Evolutionary conservation across 2,797 vertebrate species (phyloP), one percentile per base, ranked within the genome.

Genomic region (Crocodylus rhombifer): DNA sequence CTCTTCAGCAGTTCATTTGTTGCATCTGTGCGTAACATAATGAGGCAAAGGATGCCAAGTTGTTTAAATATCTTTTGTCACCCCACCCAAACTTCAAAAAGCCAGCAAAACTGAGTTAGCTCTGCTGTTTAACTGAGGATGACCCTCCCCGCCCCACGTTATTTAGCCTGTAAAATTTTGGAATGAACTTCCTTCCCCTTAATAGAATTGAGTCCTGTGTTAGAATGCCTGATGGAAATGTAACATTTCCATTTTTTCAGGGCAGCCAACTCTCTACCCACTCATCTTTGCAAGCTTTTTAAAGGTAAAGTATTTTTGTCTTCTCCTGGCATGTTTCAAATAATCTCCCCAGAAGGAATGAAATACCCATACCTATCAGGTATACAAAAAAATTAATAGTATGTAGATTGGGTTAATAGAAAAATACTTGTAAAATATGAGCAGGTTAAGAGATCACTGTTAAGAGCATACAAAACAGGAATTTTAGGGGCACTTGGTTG

Each of bases 251-350:
- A 51, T 51, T 51, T 11, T 51, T 9, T 67, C 28, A 74, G 6
- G 61, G 30, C 16, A 87, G n/a, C 23, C 3, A 0, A 64, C 14
- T 6, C 4, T 90, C 87, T 78, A 21, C 56, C 1, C 69, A 28
- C 74, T 10, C 0, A 0, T 82, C 86, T 82, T 69, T 80, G 20
- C 86, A 87, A 93, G 89, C 18, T 84, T 80, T 18, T 0, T 23
- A 82, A 93, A 88, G 62, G 7, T 16, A 88, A 42, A 84, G 21
- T n/a, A 7, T 64, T 61, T 56, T 23, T 67, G 61, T 14, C 25
- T 87, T 67, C 81, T 87, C 60, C 18, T 69, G 42, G 42, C 42
- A 51, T 73, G 4, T 88, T 91, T 28, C 55, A 85, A 78, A 80
- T 77, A 4, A 20, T 82, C 36, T 87, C 21, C 14, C 80, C 62